These are phyloP conservation scores for Thermophis baileyi DNA, from an alignment of 2,113 vertebrate species.

Conservation along the genomic window DNA sequence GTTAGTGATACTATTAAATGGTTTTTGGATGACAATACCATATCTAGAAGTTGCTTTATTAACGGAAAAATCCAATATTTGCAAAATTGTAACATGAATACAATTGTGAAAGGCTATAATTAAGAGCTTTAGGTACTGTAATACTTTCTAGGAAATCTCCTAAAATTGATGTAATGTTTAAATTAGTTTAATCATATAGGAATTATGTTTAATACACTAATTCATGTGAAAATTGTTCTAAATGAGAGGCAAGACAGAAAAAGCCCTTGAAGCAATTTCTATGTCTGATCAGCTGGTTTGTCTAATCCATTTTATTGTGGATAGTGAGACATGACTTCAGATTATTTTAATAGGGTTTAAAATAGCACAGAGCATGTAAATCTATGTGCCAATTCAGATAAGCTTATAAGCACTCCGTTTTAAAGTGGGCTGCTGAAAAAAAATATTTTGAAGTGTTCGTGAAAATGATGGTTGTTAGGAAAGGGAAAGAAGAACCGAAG, in stretches of 20 bases:
- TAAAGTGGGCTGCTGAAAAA: conserved; percentile 21
- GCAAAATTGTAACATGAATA: conserved; percentile 50
- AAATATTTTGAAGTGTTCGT: conserved; percentile 59
- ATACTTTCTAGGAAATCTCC: conserved; percentile 56
- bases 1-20: conserved; percentile 31
- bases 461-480: conserved; percentile 47
- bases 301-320: conserved; percentile 72
- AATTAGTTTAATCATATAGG: conserved; percentile 59
- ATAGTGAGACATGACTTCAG: conserved; percentile 66
- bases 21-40: conserved; percentile 26
- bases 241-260: conserved; percentile 50
- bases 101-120: conserved; percentile 52
- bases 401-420: conserved; percentile 65
- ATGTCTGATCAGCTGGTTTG: conserved; percentile 66
- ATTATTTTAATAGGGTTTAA: conserved; percentile 72
- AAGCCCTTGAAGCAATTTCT: conserved; percentile 50
- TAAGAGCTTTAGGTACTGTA: conserved; percentile 54
- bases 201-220: conserved; percentile 59
- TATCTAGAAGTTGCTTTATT: conserved; percentile 44
- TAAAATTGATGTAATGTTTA: conserved; percentile 60
- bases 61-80: conserved; percentile 54
- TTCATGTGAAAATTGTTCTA: conserved; percentile 54
- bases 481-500: conserved; percentile 43
- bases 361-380: conserved; percentile 65
- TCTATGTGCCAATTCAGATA: conserved; percentile 63